Percentiles rank a stretch among this genome's conserved stretches.
Conservation (phyloP, 2,888 invertebrate genomes). For the Anagyrus pseudococci region DNA sequence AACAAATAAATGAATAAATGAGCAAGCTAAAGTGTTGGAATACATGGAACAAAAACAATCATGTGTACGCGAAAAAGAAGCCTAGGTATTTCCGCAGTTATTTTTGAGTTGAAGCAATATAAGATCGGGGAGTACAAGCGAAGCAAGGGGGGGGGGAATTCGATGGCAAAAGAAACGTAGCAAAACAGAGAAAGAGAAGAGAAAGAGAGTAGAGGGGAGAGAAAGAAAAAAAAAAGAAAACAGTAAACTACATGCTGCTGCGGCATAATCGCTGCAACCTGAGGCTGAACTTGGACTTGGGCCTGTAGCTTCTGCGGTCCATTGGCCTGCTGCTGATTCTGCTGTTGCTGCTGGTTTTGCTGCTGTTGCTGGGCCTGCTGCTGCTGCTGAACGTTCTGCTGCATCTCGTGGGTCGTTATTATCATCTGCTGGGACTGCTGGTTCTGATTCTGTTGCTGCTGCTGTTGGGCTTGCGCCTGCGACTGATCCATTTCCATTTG, state of each 20-base stretch:
- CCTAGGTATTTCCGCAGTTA: no score
- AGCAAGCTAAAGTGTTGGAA: no score
- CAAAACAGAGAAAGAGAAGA: no score
- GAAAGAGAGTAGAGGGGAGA: neutral
- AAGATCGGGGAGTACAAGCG: no score
- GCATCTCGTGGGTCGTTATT: conserved; percentile 51
- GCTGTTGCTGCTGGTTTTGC: conserved; percentile 51
- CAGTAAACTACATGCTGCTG: conserved; percentile 57
- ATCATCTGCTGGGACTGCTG: conserved; percentile 60
- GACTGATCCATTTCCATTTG: conserved; percentile 50
- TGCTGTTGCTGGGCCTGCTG: conserved; percentile 54
- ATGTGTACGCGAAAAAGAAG: no score
- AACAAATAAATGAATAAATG: no score
- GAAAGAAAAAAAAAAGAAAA: conserved; percentile 24
- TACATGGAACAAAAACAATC: no score
- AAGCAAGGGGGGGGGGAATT: no score
- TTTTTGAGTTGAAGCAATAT: no score
- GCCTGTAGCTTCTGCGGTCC: conserved; percentile 54
- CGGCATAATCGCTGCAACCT: conserved; percentile 62
- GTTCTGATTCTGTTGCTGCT: conserved; percentile 51
- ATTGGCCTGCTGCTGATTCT: conserved; percentile 50
- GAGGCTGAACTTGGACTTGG: conserved; percentile 59
- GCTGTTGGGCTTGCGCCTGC: conserved; percentile 50
- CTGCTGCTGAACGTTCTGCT: conserved; percentile 52
- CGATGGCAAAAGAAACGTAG: no score